Base-by-base conservation (phyloP, 2,888 invertebrate species). In the Eupeodes latifasciatus region DNA sequence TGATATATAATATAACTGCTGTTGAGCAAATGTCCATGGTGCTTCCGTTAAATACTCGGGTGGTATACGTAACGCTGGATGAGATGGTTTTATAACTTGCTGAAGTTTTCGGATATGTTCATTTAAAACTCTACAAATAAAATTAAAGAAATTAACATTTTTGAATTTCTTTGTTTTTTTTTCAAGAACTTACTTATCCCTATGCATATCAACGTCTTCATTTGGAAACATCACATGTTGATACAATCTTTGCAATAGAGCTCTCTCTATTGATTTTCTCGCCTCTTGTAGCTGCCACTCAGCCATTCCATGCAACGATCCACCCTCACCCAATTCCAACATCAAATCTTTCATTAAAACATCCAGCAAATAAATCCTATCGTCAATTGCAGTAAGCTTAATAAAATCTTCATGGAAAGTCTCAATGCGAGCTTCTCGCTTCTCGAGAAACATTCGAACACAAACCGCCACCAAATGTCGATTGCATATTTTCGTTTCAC, bases 21-120 rank as follows among this genome's bases (percentile, higher is more conserved):
- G 96, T 94, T 99, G 99, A 59, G 99, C 99, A 91, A 98, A 97
- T 49, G 98, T 96, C 99, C 98, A 99, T 16, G 99, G 99, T 92
- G 98, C 98, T 92, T 99, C 99, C 92, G 97, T 96, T 92, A 97
- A 96, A 92, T 96, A 96, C 90, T 96, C 95, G 94, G 97, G 96
- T 51, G 97, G 97, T 91, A 98, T 97, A 91, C 96, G 94, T 81
- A 98, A 94, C 92, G 97, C 97, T 91, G 96, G 96, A 93, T 98
- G 97, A 84, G 96, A 95, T 5, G 97, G 97, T 19, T 96, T 96
- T 57, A 98, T 95, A 5, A 96, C 94, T 81, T 95, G 94, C 40
- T 96, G 95, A 92, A 99, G 94, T 91, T 97, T 97, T 74, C 96
- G 96, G 91, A 99, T 97, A 94, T 99, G 98, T 91, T 98, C 97